phyloP scores from a whole-genome alignment of 2,888 invertebrate genomes.

The Callosobruchus maculatus region DNA sequence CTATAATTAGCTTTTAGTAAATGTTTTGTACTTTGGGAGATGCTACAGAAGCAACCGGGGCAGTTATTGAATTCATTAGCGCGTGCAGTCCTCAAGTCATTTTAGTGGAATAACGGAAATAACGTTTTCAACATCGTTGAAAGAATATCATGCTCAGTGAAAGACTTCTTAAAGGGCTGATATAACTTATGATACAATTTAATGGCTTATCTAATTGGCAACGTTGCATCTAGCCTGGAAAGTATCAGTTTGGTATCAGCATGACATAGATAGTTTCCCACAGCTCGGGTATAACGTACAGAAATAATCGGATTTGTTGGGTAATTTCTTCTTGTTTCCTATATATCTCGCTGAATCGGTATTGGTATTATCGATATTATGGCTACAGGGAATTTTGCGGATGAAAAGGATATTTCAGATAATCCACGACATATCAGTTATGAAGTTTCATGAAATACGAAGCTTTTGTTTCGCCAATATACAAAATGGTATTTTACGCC shows the following conservation, averaged over 20 bases:
- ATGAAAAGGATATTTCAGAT: neutral
- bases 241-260: neutral
- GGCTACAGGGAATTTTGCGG: neutral
- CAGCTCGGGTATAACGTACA: neutral
- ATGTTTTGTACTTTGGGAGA: no score
- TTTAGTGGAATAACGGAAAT: no score
- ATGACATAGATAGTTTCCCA: neutral
- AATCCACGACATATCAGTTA: neutral
- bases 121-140: no score
- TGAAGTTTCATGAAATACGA: neutral
- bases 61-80: no score
- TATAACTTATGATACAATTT: no score
- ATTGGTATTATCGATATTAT: neutral
- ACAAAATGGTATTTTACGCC: neutral
- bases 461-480: neutral
- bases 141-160: no score
- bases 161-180: no score
- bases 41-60: no score
- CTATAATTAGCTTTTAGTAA: no score
- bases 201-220: neutral
- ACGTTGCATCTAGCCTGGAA: neutral
- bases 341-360: neutral
- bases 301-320: neutral
- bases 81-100: no score
- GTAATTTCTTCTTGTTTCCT: neutral